phyloP scores from a whole-genome alignment of 2,888 invertebrate species.

The Hypselothyrea guttata region DNA sequence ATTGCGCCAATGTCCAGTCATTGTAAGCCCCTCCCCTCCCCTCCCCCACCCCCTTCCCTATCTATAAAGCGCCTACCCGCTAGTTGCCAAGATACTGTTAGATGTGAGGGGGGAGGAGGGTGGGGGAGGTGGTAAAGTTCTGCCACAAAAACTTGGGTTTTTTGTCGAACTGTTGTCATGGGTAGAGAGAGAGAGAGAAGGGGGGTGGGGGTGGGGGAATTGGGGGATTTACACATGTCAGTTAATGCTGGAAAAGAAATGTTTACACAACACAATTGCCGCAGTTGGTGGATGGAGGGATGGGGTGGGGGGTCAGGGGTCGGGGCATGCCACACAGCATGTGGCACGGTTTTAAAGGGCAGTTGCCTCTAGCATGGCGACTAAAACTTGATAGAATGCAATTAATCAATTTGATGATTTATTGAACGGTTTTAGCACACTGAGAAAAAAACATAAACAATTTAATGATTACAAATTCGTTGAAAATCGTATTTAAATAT shows the following conservation, averaged over 20 bases:
- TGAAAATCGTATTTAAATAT: no score
- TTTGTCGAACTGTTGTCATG: neutral
- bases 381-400: conserved; percentile 64
- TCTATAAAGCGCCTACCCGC: neutral
- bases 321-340: conserved; percentile 13
- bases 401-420: conserved; percentile 75
- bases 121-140: conserved; percentile 20
- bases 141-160: conserved; percentile 45
- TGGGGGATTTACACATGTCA: conserved; percentile 67
- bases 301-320: neutral
- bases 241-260: conserved; percentile 71
- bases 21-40: conserved; percentile 7
- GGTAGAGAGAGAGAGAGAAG: neutral
- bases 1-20: conserved; percentile 57
- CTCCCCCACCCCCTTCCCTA: neutral
- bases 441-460: neutral
- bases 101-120: conserved; percentile 20
- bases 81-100: conserved; percentile 44
- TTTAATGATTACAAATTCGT: neutral
- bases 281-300: no score
- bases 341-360: conserved; percentile 56
- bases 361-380: conserved; percentile 20
- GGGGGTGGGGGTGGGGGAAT: conserved; percentile 21
- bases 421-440: conserved; percentile 54
- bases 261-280: conserved; percentile 74